Base-by-base conservation (phyloP, 2,113 vertebrate genomes). In the Pogonocichla stellata region DNA sequence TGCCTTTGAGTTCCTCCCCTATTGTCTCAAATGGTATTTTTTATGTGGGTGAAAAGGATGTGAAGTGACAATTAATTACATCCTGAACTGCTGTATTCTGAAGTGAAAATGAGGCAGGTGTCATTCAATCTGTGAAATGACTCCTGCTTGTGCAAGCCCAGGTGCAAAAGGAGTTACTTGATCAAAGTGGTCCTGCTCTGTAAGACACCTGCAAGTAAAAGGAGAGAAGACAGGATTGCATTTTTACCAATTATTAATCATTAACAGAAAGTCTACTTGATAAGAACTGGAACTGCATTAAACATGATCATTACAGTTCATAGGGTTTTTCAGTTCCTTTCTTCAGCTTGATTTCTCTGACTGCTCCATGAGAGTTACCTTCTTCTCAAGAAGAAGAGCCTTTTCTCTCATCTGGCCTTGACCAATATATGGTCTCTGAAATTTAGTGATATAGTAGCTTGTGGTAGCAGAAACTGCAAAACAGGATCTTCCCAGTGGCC, bases 391-490 rank as follows among this genome's bases (percentile, higher is more conserved):
- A 48, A 45, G 45, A 22, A 48, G 22, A 48, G 51, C 9, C 2
- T 24, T 65, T 45, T 61, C 53, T 65, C 34, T 47, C 24, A 8
- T 53, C 83, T 69, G 58, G 87, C 96, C 97, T 97, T 98, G 94
- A 94, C 89, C 95, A 96, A n/a, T 31, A 42, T 53, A 6, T 33
- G 86, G 88, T 71, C 92, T 86, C 92, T 70, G 94, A 77, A 40
- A 34, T 72, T 80, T 62, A 73, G 75, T 84, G 80, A 69, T 65
- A 40, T 48, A 78, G 89, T 86, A 91, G 85, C 86, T 96, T 97
- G 93, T 29, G 84, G 86, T 10, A 74, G 62, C 34, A 89, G 77
- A 92, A 92, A 94, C 88, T 80, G 38, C 73, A 90, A 88, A 97
- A 95, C 6, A 48, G 9, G 61, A 96, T 96, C 91, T 95, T 96